Conservation (phyloP, 2,888 invertebrate species). For the Chaetogeoica ovagalla region DNA sequence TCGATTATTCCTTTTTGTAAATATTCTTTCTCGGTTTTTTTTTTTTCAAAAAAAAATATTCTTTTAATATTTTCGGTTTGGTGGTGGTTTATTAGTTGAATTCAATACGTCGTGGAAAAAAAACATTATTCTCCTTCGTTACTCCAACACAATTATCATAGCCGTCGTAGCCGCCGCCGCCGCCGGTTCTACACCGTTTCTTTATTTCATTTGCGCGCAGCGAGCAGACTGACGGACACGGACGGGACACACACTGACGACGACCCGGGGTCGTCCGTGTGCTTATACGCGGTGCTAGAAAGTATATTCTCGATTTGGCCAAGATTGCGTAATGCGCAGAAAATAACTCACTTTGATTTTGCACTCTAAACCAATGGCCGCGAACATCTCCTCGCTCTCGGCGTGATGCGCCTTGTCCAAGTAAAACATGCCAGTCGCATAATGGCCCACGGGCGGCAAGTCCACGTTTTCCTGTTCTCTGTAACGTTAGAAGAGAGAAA, state of each 20-base stretch:
- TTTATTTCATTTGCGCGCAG: slow-evolving; percentile 23
- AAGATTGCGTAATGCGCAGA: neutral
- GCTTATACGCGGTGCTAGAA: slow-evolving; percentile 41
- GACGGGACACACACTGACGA: slow-evolving; percentile 5
- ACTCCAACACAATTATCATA: slow-evolving; percentile 4
- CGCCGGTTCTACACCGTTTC: slow-evolving; percentile 8
- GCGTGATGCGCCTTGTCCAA: slow-evolving; percentile 81
- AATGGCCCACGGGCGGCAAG: slow-evolving; percentile 83
- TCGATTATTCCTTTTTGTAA: too few species aligned
- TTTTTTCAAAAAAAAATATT: too few species aligned
- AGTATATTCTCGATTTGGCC: slow-evolving; percentile 23
- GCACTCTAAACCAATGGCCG: slow-evolving; percentile 77
- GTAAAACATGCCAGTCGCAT: slow-evolving; percentile 96
- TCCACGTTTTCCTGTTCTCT: slow-evolving; percentile 80
- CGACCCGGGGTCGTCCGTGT: neutral
- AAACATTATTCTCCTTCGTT: too few species aligned
- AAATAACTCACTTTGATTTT: slow-evolving; percentile 66
- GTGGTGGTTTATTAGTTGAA: too few species aligned
- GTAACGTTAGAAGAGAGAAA: slow-evolving; percentile 57
- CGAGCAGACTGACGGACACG: neutral
- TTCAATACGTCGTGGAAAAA: too few species aligned
- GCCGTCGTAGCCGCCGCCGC: slow-evolving; percentile 14
- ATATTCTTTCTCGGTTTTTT: neutral
- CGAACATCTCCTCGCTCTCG: slow-evolving; percentile 80
- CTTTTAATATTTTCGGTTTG: too few species aligned